Conservation (phyloP, 2,888 invertebrate genomes). For the Psylliodes chrysocephalus region DNA sequence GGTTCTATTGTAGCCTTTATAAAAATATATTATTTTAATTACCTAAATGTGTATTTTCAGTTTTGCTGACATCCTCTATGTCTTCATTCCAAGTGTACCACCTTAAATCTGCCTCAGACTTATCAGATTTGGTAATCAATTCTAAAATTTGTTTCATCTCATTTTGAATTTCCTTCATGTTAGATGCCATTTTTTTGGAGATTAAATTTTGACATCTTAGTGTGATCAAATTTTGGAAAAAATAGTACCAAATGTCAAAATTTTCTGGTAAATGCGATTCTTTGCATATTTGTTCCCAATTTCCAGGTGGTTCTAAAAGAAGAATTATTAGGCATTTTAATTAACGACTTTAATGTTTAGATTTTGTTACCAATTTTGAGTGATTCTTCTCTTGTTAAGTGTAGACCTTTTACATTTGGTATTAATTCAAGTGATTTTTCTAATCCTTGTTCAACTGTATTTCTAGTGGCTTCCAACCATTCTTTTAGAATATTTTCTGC, state of each 20-base stretch:
- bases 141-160: conserved; percentile 68
- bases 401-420: conserved; percentile 75
- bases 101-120: conserved; percentile 67
- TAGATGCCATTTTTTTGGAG: conserved; percentile 58
- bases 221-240: conserved; percentile 80
- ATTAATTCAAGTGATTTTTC: conserved; percentile 73
- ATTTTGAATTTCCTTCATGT: conserved; percentile 62
- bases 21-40: conserved; percentile 19
- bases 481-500: conserved; percentile 66
- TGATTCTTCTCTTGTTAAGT: conserved; percentile 77
- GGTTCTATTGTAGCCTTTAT: not conserved
- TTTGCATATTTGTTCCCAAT: conserved; percentile 73
- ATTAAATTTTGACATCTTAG: conserved; percentile 74
- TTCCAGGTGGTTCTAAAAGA: conserved; percentile 69
- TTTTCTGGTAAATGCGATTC: conserved; percentile 69
- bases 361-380: conserved; percentile 68
- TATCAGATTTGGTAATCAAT: conserved; percentile 50
- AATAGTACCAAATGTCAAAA: conserved; percentile 76
- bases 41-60: conserved; percentile 60
- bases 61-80: conserved; percentile 65
- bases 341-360: conserved; percentile 9
- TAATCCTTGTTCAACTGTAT: conserved; percentile 69
- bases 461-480: conserved; percentile 74
- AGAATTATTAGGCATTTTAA: conserved; percentile 1
- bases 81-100: conserved; percentile 82